Base-by-base conservation (phyloP, 2,888 invertebrate species). In the Chrysodeixis includens region DNA sequence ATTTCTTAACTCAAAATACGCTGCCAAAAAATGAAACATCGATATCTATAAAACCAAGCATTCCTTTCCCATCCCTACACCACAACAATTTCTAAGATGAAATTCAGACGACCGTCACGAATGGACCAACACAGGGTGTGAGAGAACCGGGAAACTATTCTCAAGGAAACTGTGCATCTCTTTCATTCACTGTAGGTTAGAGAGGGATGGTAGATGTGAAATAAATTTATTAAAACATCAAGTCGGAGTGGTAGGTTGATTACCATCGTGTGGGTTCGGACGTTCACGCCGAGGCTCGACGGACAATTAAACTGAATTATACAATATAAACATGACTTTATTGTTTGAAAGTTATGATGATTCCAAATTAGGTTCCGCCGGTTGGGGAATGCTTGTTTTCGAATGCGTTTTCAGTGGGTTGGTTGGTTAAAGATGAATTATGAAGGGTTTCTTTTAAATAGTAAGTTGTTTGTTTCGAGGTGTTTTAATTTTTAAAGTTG, bases 211-310 rank as follows among this genome's bases (percentile, higher is more conserved):
- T 63, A 53, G 70, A 76, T 66, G 69, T 77, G 75, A 84, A 77
- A 84, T 82, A 85, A 86, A 86, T 89, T 89, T 89, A 90, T 90
- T 90, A 90, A 90, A 91, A 90, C 90, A 88, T 90, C 89, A 84
- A 84, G 81, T 69, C 66, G 44, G 66, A 74, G 76, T 83, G 81
- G 80, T 81, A 78, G 83, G 82, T 88, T 88, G 85, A 92, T 92
- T 92, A 91, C 88, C 93, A 82, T 87, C 93, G 92, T 93, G 93
- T 92, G 92, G 84, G 93, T 92, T 86, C 92, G 76, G 72, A 81
- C 82, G 83, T 88, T 88, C 88, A 88, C 86, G 85, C 76, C 74
- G 67, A 64, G 81, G 82, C 81, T 87, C 89, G 89, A 90, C 88
- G 87, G 83, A 88, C 86, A 88, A 88, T 90, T 88, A 88, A 87